Evolutionary conservation across 2,888 invertebrate genomes (phyloP), one percentile per base, ranked within the genome.

Genomic region (Luffia ferchaultella): DNA sequence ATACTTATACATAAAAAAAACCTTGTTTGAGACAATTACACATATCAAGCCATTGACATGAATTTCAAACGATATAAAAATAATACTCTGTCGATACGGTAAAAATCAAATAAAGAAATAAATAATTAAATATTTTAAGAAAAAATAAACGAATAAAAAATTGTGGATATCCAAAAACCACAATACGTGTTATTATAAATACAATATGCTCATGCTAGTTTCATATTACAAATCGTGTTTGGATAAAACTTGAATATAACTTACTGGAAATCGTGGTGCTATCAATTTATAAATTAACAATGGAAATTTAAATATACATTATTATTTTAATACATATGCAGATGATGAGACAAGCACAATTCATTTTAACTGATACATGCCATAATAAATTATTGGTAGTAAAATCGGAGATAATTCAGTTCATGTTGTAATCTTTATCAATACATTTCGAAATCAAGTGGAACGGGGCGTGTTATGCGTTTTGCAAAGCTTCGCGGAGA

Each of bases 401-500:
- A 30, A 30, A 30, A 30, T 30, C 12, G 3, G 3, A 30, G 12
- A 30, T 12, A 30, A 30, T 30, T 30, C 30, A 12, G 12, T 30
- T 30, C 12, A 30, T 3, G 12, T 12, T 30, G 30, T 30, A 30
- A 30, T 30, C 12, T 3, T 12, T 30, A 30, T 30, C 3, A 30
- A 30, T 30, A 7, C 3, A 30, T 30, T 30, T 30, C 12, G 30
- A 30, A 30, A 3, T 30, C n/a, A n/a, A n/a, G 30, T 30, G 12
- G 30, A 12, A 7, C 30, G 30, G 30, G 30, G 30, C 5, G 30
- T 30, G 30, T 30, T 7, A 30, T 30, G 30, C 30, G 30, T 5
- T 42, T 44, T 68, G 67, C 73, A 65, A 75, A 76, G 72, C 73
- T 70, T 70, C 65, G 62, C 67, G 65, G 59, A 70, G 68, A 70